Evolutionary conservation across 2,888 invertebrate species (phyloP).

Genomic region (Ectemnius continuus): DNA sequence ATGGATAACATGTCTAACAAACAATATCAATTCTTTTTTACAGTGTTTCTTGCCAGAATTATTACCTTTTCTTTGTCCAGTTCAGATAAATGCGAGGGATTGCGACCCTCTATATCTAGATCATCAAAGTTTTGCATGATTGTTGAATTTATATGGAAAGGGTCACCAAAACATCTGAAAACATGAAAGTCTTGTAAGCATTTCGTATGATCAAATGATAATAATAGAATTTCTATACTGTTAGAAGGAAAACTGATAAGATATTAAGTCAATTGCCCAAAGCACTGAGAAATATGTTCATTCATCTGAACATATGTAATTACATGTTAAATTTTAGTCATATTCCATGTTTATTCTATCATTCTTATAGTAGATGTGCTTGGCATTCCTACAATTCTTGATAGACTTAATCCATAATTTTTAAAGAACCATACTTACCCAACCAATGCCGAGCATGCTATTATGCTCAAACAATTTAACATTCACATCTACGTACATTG

Average conservation of each 20-base stretch:
- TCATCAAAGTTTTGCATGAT: conserved; percentile 77
- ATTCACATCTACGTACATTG: conserved; percentile 15
- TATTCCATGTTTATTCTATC: too few species aligned
- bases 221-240: too few species aligned
- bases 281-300: not conserved
- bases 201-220: not conserved
- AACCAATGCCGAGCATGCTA: conserved; percentile 36
- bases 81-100: conserved; percentile 74
- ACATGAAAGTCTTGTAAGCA: conserved; percentile 39
- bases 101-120: conserved; percentile 77
- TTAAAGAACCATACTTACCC: conserved; percentile 55
- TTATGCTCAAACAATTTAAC: conserved; percentile 35
- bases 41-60: too few species aligned
- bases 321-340: not conserved
- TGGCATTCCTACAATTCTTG: not conserved
- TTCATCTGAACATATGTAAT: not conserved
- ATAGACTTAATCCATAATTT: conserved; percentile 40
- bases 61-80: conserved; percentile 77
- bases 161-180: conserved; percentile 52
- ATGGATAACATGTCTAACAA: too few species aligned
- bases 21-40: too few species aligned
- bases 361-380: too few species aligned
- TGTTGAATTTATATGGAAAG: conserved; percentile 29
- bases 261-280: too few species aligned
- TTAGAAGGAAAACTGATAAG: too few species aligned